These are phyloP conservation scores for Siniperca chuatsi DNA, from an alignment of 2,113 vertebrate species.

Conservation along the genomic window DNA sequence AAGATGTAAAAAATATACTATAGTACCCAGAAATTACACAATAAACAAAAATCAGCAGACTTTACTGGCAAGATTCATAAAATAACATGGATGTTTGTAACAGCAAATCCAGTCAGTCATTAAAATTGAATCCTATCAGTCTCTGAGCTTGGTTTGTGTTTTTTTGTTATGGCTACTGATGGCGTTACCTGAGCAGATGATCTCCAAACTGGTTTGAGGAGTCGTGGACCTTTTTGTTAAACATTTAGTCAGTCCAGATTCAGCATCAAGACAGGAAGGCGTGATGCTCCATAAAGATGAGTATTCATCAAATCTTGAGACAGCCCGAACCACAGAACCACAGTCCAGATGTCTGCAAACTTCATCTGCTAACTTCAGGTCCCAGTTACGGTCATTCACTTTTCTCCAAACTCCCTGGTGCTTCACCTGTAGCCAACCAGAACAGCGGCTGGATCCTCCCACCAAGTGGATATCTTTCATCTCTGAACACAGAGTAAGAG, in stretches of 20 bases:
- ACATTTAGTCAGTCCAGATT: background rate
- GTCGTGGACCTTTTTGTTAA: background rate
- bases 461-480: background rate
- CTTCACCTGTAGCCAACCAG: background rate
- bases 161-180: background rate
- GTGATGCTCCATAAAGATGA: accelerated
- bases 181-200: background rate
- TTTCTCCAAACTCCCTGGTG: background rate
- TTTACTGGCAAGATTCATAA: no score
- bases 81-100: no score
- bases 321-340: background rate
- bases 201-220: background rate
- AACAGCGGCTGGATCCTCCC: background rate
- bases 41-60: no score
- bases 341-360: constrained; percentile 12
- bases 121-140: no score
- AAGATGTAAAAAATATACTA: no score
- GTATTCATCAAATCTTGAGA: accelerated
- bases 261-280: background rate
- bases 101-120: no score
- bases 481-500: background rate
- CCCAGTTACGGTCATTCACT: accelerated
- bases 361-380: background rate
- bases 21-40: no score
- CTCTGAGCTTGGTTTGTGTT: background rate